Conservation (phyloP, 2,797 vertebrate genomes). For the Triplophysa bombifrons region DNA sequence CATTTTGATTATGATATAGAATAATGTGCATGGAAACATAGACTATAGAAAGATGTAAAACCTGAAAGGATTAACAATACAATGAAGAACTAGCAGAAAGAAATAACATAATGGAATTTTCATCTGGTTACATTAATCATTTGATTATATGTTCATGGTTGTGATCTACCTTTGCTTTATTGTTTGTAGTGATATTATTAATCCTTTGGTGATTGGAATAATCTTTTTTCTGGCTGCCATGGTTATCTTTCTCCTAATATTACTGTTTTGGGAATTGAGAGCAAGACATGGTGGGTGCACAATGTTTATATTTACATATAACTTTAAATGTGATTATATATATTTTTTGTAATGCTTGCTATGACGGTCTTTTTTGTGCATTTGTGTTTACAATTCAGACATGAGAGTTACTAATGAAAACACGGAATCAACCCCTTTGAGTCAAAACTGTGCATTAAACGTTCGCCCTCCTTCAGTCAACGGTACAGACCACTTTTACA, state of each 20-base stretch:
- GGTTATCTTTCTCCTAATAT: conserved; percentile 26
- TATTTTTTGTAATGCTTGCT: background rate
- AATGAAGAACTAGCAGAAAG: background rate
- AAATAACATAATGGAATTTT: background rate
- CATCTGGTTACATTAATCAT: background rate
- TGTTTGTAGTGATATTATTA: background rate
- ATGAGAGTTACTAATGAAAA: background rate
- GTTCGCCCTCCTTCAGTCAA: background rate
- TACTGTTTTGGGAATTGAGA: conserved; percentile 18
- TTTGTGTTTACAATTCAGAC: background rate
- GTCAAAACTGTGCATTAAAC: background rate
- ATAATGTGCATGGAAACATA: background rate
- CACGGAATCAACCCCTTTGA: background rate
- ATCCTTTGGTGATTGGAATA: conserved; percentile 14
- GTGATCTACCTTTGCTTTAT: conserved; percentile 14
- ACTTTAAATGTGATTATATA: background rate
- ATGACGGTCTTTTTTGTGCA: background rate
- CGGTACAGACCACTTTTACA: conserved; percentile 30
- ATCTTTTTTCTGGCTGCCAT: conserved; percentile 45
- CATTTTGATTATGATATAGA: too few species aligned
- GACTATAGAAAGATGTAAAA: background rate
- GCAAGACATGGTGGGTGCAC: conserved; percentile 26
- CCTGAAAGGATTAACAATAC: background rate
- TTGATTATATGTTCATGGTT: background rate
- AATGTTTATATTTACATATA: background rate